These are phyloP conservation scores for Volucella inanis DNA, from an alignment of 2,888 invertebrate genomes.

Conservation along the genomic window DNA sequence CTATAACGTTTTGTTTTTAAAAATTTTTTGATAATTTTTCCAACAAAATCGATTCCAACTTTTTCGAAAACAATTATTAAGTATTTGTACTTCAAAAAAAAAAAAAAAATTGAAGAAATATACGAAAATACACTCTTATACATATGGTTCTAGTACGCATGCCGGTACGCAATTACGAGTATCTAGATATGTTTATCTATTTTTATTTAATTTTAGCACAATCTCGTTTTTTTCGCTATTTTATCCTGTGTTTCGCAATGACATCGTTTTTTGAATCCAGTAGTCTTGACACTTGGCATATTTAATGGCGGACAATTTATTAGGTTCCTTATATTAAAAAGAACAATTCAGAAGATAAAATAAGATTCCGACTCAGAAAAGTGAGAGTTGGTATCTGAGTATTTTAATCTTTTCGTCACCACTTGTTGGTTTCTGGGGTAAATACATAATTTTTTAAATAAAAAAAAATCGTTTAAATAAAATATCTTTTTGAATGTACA, in stretches of 20 bases:
- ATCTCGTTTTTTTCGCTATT: neutral
- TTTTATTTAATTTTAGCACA: slow-evolving; percentile 38
- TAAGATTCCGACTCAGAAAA: neutral
- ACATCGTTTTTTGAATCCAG: slow-evolving; percentile 20
- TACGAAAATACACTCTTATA: neutral
- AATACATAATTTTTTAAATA: slow-evolving; percentile 13
- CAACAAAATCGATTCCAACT: no score
- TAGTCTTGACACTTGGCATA: slow-evolving; percentile 29
- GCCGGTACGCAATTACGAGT: slow-evolving; percentile 32
- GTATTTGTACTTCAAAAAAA: neutral
- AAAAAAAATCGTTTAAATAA: neutral
- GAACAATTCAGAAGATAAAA: neutral
- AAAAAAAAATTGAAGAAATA: neutral
- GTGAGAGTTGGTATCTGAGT: neutral
- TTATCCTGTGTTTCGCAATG: slow-evolving; percentile 24
- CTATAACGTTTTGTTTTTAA: no score
- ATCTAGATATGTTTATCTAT: slow-evolving; percentile 23
- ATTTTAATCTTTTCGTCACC: slow-evolving; percentile 6
- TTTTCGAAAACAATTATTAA: no score
- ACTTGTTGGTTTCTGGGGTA: slow-evolving; percentile 41
- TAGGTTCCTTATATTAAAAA: slow-evolving; percentile 9
- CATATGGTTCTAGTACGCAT: slow-evolving; percentile 40
- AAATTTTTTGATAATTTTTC: no score
- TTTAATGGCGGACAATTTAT: slow-evolving; percentile 17
- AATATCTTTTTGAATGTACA: slow-evolving; percentile 1